Percentiles rank a stretch among this genome's conserved stretches.
These are phyloP conservation scores for Brenthis hecate DNA, from an alignment of 2,888 invertebrate genomes.

Conservation along the genomic window DNA sequence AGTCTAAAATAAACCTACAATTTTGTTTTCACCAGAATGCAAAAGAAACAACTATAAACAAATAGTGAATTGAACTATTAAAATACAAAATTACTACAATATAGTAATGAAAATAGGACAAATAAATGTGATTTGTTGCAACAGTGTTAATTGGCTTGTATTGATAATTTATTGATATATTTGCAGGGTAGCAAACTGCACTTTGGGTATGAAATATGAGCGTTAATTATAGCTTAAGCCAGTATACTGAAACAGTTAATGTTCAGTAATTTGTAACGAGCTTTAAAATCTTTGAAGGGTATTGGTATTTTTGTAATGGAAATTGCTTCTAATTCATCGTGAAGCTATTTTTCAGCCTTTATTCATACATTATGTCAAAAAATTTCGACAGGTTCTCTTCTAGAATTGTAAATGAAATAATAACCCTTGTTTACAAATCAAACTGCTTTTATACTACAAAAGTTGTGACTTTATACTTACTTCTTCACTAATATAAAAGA, in stretches of 20 bases:
- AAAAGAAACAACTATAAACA: background rate
- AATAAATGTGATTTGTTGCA: conserved; percentile 13
- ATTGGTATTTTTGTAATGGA: no score
- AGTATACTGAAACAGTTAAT: conserved; percentile 16
- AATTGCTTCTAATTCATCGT: no score
- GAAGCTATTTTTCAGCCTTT: no score
- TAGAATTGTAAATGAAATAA: no score
- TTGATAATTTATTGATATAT: conserved; percentile 22
- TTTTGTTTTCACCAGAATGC: no score
- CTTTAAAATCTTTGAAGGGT: conserved; percentile 1
- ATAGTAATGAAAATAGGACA: conserved; percentile 6
- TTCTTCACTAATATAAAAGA: no score
- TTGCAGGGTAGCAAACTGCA: conserved; percentile 13
- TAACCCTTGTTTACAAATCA: no score
- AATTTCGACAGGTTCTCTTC: no score
- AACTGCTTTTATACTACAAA: no score
- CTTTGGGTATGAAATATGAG: conserved; percentile 22
- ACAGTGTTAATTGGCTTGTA: conserved; percentile 17
- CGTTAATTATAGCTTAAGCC: conserved; percentile 26
- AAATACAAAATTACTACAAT: background rate
- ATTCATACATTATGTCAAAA: no score
- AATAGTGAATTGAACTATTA: background rate
- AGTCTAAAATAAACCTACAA: no score
- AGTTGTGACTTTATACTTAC: no score
- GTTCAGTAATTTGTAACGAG: conserved; percentile 30